Conservation (phyloP, 2,113 vertebrate species). For the Pangasianodon gigas region DNA sequence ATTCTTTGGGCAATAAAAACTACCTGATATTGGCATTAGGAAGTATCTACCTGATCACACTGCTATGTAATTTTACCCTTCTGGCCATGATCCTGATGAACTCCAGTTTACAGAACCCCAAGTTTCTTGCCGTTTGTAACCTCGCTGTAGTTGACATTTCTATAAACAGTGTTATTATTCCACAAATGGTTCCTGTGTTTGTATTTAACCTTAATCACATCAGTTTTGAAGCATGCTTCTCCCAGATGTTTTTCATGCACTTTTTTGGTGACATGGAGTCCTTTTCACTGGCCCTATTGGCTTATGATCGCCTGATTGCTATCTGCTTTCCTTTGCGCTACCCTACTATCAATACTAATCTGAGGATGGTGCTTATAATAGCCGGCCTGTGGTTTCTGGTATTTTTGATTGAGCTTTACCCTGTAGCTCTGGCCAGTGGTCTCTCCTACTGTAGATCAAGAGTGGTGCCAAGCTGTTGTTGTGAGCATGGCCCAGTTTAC, state of each 20-base stretch:
- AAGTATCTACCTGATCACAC: slow-evolving; percentile 53
- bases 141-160: slow-evolving; percentile 59
- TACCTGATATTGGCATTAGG: slow-evolving; percentile 50
- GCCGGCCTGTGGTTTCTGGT: slow-evolving; percentile 50
- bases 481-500: slow-evolving; percentile 57
- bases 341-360: slow-evolving; percentile 53
- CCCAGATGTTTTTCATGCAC: slow-evolving; percentile 61
- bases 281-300: slow-evolving; percentile 59
- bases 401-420: slow-evolving; percentile 55
- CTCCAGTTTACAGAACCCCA: slow-evolving; percentile 55
- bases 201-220: slow-evolving; percentile 53
- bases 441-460: slow-evolving; percentile 55
- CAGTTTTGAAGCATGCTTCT: slow-evolving; percentile 53
- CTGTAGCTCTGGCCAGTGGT: slow-evolving; percentile 45
- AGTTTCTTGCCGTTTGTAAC: slow-evolving; percentile 58
- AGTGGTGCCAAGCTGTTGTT: slow-evolving; percentile 53
- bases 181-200: slow-evolving; percentile 60
- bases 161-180: slow-evolving; percentile 59
- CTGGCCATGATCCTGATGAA: slow-evolving; percentile 46
- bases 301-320: slow-evolving; percentile 58
- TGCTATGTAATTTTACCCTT: slow-evolving; percentile 51
- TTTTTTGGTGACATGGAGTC: slow-evolving; percentile 61
- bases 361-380: slow-evolving; percentile 52
- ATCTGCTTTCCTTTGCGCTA: slow-evolving; percentile 62
- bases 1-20: slow-evolving; percentile 48